Percentiles rank a stretch among this genome's conserved stretches.
phyloP scores from a whole-genome alignment of 2,797 vertebrate genomes.

The Poeciliopsis presidionis region DNA sequence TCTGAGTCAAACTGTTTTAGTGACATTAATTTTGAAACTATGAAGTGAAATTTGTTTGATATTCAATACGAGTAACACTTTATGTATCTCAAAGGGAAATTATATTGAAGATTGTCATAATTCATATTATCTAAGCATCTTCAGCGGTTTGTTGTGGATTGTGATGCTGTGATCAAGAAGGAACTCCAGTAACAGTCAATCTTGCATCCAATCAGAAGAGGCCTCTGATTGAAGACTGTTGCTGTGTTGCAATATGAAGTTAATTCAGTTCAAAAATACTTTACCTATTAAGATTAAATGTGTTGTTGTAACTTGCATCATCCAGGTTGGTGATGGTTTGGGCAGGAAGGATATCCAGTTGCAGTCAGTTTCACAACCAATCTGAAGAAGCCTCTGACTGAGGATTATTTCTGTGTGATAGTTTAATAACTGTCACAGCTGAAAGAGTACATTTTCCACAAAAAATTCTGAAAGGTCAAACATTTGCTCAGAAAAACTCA shows the following conservation, averaged over 20 bases:
- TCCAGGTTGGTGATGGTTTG: neutral
- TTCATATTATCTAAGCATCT: neutral
- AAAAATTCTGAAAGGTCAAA: too few species aligned
- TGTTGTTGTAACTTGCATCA: neutral
- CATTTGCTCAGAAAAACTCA: too few species aligned
- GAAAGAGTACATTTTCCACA: too few species aligned
- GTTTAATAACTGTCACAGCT: too few species aligned
- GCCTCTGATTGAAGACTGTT: neutral
- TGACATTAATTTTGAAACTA: conserved; percentile 21
- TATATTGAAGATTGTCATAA: neutral
- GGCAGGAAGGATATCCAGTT: too few species aligned
- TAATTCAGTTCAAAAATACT: neutral
- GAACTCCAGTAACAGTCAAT: neutral
- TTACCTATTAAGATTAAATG: neutral
- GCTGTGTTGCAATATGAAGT: neutral
- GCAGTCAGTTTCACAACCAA: too few species aligned
- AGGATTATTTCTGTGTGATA: too few species aligned
- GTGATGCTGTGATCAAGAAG: neutral
- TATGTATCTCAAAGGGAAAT: too few species aligned
- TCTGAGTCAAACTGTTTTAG: neutral
- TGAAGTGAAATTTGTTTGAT: conserved; percentile 17
- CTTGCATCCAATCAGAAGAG: neutral
- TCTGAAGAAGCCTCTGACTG: too few species aligned
- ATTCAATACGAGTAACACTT: conserved; percentile 15
- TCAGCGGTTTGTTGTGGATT: neutral